phyloP scores from a whole-genome alignment of 1,140 invertebrate genomes.

The Asbolus verrucosus region DNA sequence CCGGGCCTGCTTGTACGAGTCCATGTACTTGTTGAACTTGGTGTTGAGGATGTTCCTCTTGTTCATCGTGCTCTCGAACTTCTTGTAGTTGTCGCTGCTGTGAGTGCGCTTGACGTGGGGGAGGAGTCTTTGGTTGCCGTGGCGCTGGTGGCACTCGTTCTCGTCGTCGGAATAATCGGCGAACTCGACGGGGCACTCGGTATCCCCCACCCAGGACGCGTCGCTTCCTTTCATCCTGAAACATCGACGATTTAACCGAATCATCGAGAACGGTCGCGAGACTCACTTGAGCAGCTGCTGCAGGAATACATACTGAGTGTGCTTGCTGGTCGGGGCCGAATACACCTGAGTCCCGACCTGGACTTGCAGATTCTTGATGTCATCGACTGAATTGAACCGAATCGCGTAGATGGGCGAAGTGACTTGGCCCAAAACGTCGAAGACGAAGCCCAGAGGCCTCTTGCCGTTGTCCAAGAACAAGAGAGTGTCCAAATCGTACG shows the following conservation, averaged over 20 bases:
- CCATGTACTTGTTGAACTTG: constrained; percentile 46
- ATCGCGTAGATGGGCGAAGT: constrained; percentile 61
- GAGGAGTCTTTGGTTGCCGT: constrained; percentile 1
- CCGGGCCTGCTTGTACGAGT: constrained; percentile 35
- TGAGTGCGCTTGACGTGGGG: constrained; percentile 50
- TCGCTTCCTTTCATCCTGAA: constrained; percentile 67
- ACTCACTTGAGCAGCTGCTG: constrained; percentile 62
- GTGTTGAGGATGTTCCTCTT: constrained; percentile 57
- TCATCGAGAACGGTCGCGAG: too few species aligned
- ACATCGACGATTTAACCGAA: too few species aligned
- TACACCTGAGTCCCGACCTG: constrained; percentile 59
- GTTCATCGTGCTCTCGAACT: constrained; percentile 62
- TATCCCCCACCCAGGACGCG: constrained; percentile 83
- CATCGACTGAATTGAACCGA: constrained; percentile 56
- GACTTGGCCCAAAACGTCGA: constrained; percentile 89
- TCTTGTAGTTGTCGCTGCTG: constrained; percentile 57
- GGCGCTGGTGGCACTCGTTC: constrained; percentile 69
- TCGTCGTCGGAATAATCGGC: constrained; percentile 93
- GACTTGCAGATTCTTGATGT: constrained; percentile 54
- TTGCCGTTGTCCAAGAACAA: constrained; percentile 76
- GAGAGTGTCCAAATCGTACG: constrained; percentile 86
- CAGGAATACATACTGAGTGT: constrained; percentile 62
- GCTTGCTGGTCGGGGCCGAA: constrained; percentile 60
- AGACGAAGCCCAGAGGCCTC: constrained; percentile 81
- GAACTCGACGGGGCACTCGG: constrained; percentile 79